Base-by-base conservation (phyloP, 2,113 vertebrate species). In the Osmerus eperlanus region DNA sequence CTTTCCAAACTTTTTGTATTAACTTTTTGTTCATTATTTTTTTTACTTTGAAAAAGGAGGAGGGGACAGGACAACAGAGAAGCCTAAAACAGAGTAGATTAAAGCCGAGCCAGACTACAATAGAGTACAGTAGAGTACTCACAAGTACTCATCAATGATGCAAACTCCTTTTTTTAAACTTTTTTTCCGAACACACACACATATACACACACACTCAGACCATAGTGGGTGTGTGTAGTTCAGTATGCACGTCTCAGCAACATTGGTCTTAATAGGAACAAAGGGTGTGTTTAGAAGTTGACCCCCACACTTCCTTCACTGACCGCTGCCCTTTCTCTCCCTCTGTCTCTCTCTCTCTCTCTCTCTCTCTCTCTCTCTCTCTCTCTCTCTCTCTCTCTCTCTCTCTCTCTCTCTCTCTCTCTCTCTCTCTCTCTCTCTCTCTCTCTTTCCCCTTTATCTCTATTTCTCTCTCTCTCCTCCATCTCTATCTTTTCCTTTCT, bases 221-320 rank as follows among this genome's bases (percentile, higher is more conserved):
- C 56, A 76, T 41, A 16, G 21, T 74, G 59, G 74, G 65, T 78
- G 55, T 68, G 61, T 36, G 19, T 79, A 75, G 79, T 74, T 87
- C 69, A 83, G 85, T 85, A 84, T 86, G 83, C 81, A 83, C 71
- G 76, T 83, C 77, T 84, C 78, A 77, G 65, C 77, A 79, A 72
- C 72, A 11, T 77, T 76, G 83, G 74, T 84, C 74, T 74, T 70
- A 36, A 68, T 81, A 75, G 82, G 74, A 90, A 91, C 90, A 92
- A 91, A 88, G 85, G 72, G 28, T 70, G 79, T 81, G 90, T 90
- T 92, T 87, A 91, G 65, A 74, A 23, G 76, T 66, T 84, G 79
- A 90, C 82, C 72, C 77, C 86, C 81, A 81, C 82, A 85, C 83
- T 86, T 80, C 81, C 47, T 83, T 87, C 86, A 88, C 75, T 79